A percentile compares a stretch with the other conserved stretches of the same genome.
phyloP scores from a whole-genome alignment of 1,140 invertebrate genomes.

The Battus philenor region DNA sequence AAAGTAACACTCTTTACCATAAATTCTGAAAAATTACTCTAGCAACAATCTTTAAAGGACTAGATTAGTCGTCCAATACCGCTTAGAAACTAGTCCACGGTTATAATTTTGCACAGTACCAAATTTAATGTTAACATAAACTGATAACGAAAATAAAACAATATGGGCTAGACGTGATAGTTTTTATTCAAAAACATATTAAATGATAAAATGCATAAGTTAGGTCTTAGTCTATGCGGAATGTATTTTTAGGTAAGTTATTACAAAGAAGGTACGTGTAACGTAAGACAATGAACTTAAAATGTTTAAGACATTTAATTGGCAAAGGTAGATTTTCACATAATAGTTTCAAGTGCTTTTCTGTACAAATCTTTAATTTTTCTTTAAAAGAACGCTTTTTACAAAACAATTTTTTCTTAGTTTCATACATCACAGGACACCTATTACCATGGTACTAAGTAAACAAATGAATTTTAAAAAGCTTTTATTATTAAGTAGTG shows the following conservation, averaged over 20 bases:
- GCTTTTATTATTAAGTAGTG: not conserved
- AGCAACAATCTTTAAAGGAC: not conserved
- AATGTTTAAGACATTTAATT: not conserved
- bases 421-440: not conserved
- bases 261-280: constrained; percentile 3
- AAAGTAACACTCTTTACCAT: not conserved
- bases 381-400: not conserved
- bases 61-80: not conserved
- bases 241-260: constrained; percentile 21
- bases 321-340: not conserved
- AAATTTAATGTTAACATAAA: not conserved
- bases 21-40: not conserved
- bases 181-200: constrained; percentile 22
- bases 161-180: constrained; percentile 6
- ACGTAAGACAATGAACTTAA: not conserved
- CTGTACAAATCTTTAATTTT: not conserved
- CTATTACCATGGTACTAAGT: not conserved
- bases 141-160: not conserved
- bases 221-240: constrained; percentile 23
- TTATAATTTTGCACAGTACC: not conserved
- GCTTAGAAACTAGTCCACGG: too few species aligned
- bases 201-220: constrained; percentile 25
- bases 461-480: not conserved
- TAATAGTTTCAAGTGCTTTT: not conserved
- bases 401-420: not conserved